Evolutionary conservation across 2,113 vertebrate genomes (phyloP).

Genomic region (Alouatta palliata): DNA sequence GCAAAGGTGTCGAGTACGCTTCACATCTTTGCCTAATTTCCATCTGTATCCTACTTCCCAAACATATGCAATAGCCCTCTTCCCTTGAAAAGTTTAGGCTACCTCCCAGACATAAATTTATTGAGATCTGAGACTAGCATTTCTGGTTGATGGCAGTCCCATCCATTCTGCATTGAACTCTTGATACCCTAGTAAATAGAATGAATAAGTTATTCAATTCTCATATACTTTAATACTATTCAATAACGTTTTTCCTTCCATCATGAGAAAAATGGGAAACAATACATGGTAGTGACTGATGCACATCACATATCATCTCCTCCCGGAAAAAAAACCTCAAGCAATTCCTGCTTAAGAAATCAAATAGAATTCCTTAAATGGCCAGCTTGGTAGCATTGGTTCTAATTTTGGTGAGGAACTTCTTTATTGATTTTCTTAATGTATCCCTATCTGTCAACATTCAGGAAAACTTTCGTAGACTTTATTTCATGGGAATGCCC

Average conservation of each 20-base stretch:
- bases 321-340: neutral
- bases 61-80: neutral
- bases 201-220: neutral
- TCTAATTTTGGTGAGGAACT: neutral
- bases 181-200: neutral
- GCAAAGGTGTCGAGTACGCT: rapidly evolving
- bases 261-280: neutral
- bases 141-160: neutral
- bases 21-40: neutral
- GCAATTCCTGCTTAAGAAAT: neutral
- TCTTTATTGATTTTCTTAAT: neutral
- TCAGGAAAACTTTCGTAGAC: neutral
- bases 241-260: neutral
- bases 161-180: neutral
- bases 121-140: neutral
- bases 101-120: neutral
- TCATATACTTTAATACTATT: neutral
- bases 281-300: neutral
- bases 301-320: neutral
- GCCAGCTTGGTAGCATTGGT: neutral
- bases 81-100: neutral
- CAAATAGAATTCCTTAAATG: neutral
- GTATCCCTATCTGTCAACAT: neutral
- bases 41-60: neutral
- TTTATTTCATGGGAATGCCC: neutral